These are phyloP conservation scores for Dysdera silvatica DNA, from an alignment of 1,140 invertebrate species.

Conservation along the genomic window DNA sequence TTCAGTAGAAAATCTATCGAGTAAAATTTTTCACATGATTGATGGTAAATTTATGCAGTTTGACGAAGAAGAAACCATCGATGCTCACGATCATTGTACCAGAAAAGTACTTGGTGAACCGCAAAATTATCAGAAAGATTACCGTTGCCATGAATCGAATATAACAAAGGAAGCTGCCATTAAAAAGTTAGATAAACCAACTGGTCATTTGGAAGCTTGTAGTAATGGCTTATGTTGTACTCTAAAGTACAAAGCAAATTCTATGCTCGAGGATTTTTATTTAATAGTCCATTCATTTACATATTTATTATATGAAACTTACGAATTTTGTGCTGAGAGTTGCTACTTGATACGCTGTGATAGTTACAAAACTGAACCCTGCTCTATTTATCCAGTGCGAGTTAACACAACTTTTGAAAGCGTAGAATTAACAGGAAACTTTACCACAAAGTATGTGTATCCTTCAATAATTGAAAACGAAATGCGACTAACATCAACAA, in stretches of 20 bases:
- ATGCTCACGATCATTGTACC: background rate
- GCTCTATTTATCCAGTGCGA: background rate
- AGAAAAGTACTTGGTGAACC: background rate
- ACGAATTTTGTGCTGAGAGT: conserved; percentile 10
- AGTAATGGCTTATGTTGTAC: conserved; percentile 25
- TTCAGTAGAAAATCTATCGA: background rate
- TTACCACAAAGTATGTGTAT: conserved; percentile 6
- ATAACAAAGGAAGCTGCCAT: background rate
- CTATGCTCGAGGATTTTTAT: conserved; percentile 7
- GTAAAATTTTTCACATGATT: background rate
- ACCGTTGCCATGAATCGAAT: background rate
- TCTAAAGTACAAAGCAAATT: conserved; percentile 12
- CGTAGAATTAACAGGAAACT: conserved; percentile 4
- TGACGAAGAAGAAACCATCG: background rate
- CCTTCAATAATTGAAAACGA: conserved; percentile 5
- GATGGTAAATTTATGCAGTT: background rate
- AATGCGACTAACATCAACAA: background rate
- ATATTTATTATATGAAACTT: background rate
- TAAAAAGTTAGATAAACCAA: conserved; percentile 1
- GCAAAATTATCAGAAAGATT: background rate
- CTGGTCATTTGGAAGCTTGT: conserved; percentile 9
- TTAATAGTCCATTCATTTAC: background rate
- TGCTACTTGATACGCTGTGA: conserved; percentile 25
- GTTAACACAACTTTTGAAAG: conserved; percentile 5
- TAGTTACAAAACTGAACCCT: background rate